Evolutionary conservation across 2,888 invertebrate species (phyloP).

Genomic region (Thumatha senex): DNA sequence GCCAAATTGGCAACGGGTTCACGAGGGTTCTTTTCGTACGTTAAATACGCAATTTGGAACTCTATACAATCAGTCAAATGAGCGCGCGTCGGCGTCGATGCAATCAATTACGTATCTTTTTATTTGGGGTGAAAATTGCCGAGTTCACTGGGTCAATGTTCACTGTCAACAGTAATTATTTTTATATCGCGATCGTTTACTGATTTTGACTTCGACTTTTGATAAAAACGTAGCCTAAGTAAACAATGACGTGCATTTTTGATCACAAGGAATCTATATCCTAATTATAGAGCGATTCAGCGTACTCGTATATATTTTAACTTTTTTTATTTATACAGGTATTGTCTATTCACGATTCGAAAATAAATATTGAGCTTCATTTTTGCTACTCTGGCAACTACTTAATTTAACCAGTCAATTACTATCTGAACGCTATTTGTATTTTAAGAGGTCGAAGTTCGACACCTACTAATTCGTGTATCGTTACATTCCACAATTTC

Average conservation of each 20-base stretch:
- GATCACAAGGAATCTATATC: conserved; percentile 1
- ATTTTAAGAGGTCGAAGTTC: no score
- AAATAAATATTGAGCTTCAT: neutral
- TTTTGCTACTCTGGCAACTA: no score
- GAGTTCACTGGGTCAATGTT: conserved; percentile 61
- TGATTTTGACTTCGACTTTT: conserved; percentile 1
- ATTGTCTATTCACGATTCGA: neutral
- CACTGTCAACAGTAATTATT: conserved; percentile 27
- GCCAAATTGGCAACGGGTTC: conserved; percentile 76
- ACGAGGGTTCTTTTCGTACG: conserved; percentile 75
- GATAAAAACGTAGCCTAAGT: conserved; percentile 21
- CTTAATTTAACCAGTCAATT: no score
- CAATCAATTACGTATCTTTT: conserved; percentile 79
- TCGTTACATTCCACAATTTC: no score
- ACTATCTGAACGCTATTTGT: no score
- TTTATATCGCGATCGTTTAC: conserved; percentile 14
- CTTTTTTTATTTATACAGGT: neutral
- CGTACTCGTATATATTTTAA: neutral
- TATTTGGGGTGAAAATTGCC: conserved; percentile 47
- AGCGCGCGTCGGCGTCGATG: conserved; percentile 69
- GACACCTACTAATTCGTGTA: no score
- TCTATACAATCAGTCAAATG: conserved; percentile 79
- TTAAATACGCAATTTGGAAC: conserved; percentile 79
- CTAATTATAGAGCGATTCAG: conserved; percentile 8
- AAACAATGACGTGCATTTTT: conserved; percentile 31